phyloP scores from a whole-genome alignment of 2,888 invertebrate species.

The Leptopilina syphax region DNA sequence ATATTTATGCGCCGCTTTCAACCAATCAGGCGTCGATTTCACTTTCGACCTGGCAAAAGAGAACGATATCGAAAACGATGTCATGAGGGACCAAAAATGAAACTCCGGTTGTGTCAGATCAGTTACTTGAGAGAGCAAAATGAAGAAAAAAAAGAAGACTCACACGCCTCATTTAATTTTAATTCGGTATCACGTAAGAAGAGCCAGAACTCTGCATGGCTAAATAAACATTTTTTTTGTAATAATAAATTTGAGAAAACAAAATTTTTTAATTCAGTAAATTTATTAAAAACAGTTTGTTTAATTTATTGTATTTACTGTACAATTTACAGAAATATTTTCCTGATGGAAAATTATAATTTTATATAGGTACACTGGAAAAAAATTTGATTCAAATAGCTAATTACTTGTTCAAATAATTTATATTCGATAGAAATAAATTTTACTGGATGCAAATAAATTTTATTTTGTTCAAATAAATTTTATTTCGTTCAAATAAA shows the following conservation, averaged over 20 bases:
- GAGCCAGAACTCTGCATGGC: not conserved
- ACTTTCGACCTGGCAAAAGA: slow-evolving; percentile 8
- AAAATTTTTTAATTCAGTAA: not conserved
- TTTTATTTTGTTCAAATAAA: too few species aligned
- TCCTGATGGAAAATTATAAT: too few species aligned
- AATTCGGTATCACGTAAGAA: not conserved
- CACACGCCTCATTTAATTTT: slow-evolving; percentile 19
- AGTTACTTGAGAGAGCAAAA: not conserved
- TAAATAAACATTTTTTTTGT: not conserved
- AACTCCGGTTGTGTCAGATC: slow-evolving; percentile 7
- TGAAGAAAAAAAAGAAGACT: not conserved
- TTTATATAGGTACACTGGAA: too few species aligned
- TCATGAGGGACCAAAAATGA: slow-evolving; percentile 29
- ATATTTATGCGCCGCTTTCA: not conserved
- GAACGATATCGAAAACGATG: slow-evolving; percentile 37
- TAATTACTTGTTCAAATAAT: too few species aligned
- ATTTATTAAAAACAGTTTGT: too few species aligned
- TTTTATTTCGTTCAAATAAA: too few species aligned
- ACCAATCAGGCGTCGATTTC: slow-evolving; percentile 25
- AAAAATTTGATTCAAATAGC: too few species aligned
- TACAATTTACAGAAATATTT: too few species aligned
- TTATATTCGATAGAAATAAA: too few species aligned
- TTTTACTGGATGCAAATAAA: too few species aligned
- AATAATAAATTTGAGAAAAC: not conserved
- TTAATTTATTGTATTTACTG: too few species aligned